A percentile compares a stretch with the other conserved stretches of the same genome.
phyloP scores from a whole-genome alignment of 1,140 invertebrate species.

The Drosophila hydei region DNA sequence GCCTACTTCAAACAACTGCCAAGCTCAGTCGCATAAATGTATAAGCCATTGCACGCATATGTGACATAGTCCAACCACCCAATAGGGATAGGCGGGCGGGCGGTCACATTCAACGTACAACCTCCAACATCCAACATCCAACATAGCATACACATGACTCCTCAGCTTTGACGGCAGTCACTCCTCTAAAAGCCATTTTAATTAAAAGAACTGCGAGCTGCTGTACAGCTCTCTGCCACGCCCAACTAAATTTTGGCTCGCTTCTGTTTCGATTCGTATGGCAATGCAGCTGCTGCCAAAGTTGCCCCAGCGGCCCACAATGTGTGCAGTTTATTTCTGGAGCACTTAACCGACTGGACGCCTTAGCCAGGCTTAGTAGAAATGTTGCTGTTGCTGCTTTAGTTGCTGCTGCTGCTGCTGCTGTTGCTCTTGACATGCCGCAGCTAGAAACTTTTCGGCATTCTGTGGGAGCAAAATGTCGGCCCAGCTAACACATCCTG shows the following conservation, averaged over 20 bases:
- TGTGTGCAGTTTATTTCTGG: slow-evolving; percentile 77
- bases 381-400: slow-evolving; percentile 13
- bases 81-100: slow-evolving; percentile 19
- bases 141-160: slow-evolving; percentile 26
- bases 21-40: slow-evolving; percentile 71
- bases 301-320: slow-evolving; percentile 59
- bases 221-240: slow-evolving; percentile 24
- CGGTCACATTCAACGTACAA: slow-evolving; percentile 13
- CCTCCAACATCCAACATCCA: slow-evolving; percentile 11
- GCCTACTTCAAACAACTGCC: slow-evolving; percentile 54
- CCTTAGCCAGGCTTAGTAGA: slow-evolving; percentile 51
- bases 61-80: slow-evolving; percentile 15
- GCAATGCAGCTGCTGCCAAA: slow-evolving; percentile 61
- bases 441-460: slow-evolving; percentile 58
- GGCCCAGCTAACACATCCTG: slow-evolving; percentile 74
- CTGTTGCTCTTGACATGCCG: slow-evolving; percentile 55
- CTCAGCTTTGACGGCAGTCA: slow-evolving; percentile 26
- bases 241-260: slow-evolving; percentile 13
- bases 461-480: slow-evolving; percentile 64
- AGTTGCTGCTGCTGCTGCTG: slow-evolving; percentile 1
- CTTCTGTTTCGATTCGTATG: slow-evolving; percentile 45
- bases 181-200: slow-evolving; percentile 47
- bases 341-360: slow-evolving; percentile 72
- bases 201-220: slow-evolving; percentile 48
- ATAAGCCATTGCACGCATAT: slow-evolving; percentile 57